A percentile compares a stretch with the other conserved stretches of the same genome.
These are phyloP conservation scores for Drosophila suboccidentalis DNA, from an alignment of 2,888 invertebrate species.

Conservation along the genomic window DNA sequence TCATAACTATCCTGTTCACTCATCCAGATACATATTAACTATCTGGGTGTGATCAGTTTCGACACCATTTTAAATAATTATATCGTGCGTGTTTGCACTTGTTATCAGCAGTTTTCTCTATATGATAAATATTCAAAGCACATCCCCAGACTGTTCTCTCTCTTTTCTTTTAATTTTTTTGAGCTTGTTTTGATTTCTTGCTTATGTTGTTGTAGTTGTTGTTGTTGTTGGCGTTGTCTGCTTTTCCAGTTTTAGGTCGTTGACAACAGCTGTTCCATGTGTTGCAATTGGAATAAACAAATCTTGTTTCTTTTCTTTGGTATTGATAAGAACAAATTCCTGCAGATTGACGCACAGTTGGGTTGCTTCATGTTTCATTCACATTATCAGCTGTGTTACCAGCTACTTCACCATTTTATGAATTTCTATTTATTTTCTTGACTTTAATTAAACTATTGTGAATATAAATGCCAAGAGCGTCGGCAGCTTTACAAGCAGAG, in stretches of 20 bases:
- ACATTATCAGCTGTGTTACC: slow-evolving; percentile 42
- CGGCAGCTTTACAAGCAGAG: no score
- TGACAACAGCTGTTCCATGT: slow-evolving; percentile 65
- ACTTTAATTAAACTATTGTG: slow-evolving; percentile 22
- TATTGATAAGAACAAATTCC: slow-evolving; percentile 55
- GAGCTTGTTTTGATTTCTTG: slow-evolving; percentile 59
- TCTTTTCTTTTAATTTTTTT: slow-evolving; percentile 15
- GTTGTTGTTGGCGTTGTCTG: slow-evolving; percentile 30
- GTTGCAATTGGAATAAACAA: slow-evolving; percentile 65
- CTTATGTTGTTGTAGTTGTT: slow-evolving; percentile 26
- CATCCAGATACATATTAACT: slow-evolving; percentile 4
- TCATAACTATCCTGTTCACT: slow-evolving; percentile 11
- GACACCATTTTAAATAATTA: slow-evolving; percentile 46
- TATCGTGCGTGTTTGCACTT: slow-evolving; percentile 22
- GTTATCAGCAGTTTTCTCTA: slow-evolving; percentile 45
- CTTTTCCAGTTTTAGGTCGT: slow-evolving; percentile 13
- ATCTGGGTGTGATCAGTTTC: slow-evolving; percentile 24
- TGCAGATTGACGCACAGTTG: slow-evolving; percentile 46
- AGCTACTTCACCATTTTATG: slow-evolving; percentile 4
- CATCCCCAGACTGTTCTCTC: slow-evolving; percentile 31
- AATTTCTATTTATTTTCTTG: not conserved
- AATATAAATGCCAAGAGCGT: no score
- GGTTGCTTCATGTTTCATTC: slow-evolving; percentile 22
- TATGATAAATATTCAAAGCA: slow-evolving; percentile 59
- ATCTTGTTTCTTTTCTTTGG: slow-evolving; percentile 24